phyloP scores from a whole-genome alignment of 2,113 vertebrate species.

The Nycticryphes semicollaris region DNA sequence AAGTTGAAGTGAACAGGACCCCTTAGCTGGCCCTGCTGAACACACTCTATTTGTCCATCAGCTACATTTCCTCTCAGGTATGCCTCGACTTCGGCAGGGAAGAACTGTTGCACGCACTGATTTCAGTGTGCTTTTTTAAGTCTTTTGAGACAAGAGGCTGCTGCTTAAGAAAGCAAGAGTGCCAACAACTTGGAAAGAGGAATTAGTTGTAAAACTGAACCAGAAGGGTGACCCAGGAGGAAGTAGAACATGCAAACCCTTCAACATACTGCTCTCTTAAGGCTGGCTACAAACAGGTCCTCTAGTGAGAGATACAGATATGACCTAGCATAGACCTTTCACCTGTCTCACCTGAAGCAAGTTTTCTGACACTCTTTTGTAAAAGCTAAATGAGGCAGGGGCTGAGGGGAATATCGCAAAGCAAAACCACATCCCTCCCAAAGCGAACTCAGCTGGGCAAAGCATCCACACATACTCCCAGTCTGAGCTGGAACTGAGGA shows the following conservation, averaged over 20 bases:
- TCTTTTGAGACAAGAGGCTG: not conserved
- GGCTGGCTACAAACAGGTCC: not conserved
- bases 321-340: not conserved
- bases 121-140: not conserved
- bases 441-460: not conserved
- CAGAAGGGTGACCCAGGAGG: not conserved
- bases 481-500: not conserved
- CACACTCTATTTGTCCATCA: not conserved
- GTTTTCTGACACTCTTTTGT: not conserved
- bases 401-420: not conserved
- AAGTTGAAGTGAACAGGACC: not conserved
- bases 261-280: not conserved
- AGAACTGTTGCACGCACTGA: rapidly evolving
- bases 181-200: not conserved
- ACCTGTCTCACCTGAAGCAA: not conserved
- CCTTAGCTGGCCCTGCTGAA: not conserved
- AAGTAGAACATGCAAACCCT: not conserved
- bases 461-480: not conserved
- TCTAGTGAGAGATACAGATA: not conserved
- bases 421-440: not conserved
- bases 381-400: not conserved
- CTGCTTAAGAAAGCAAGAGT: not conserved
- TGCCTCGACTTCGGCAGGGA: not conserved
- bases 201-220: not conserved
- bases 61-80: not conserved